phyloP scores from a whole-genome alignment of 1,140 invertebrate genomes.

The Aphidius ervi region DNA sequence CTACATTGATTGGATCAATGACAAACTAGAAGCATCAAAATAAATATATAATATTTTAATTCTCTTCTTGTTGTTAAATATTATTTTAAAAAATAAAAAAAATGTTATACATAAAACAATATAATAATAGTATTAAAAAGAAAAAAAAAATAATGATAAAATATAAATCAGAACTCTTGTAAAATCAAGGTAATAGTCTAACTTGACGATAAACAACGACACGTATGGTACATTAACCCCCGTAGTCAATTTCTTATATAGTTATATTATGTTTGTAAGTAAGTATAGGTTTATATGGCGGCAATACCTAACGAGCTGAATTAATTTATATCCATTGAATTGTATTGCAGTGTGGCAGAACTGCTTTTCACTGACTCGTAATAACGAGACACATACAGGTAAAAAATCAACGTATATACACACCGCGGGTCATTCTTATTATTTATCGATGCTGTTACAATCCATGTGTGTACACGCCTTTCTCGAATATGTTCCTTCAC shows the following conservation, averaged over 20 bases:
- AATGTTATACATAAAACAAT: background rate
- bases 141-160: background rate
- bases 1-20: constrained; percentile 38
- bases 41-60: background rate
- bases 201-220: constrained; percentile 10
- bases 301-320: constrained; percentile 33
- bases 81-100: background rate
- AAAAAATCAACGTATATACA: background rate
- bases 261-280: constrained; percentile 1
- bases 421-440: constrained; percentile 29
- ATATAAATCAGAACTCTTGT: background rate
- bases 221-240: constrained; percentile 10
- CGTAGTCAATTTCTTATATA: constrained; percentile 8
- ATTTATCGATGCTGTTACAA: constrained; percentile 24
- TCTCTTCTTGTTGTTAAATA: no score
- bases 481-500: no score
- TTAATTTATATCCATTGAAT: constrained; percentile 43
- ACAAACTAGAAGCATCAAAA: background rate
- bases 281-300: background rate
- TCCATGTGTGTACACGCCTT: no score
- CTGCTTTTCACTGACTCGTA: constrained; percentile 38
- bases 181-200: constrained; percentile 6
- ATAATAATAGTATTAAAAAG: background rate
- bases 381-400: constrained; percentile 20
- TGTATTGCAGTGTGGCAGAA: constrained; percentile 22